Conservation (phyloP, 2,888 invertebrate genomes). For the Agrotis ipsilon region DNA sequence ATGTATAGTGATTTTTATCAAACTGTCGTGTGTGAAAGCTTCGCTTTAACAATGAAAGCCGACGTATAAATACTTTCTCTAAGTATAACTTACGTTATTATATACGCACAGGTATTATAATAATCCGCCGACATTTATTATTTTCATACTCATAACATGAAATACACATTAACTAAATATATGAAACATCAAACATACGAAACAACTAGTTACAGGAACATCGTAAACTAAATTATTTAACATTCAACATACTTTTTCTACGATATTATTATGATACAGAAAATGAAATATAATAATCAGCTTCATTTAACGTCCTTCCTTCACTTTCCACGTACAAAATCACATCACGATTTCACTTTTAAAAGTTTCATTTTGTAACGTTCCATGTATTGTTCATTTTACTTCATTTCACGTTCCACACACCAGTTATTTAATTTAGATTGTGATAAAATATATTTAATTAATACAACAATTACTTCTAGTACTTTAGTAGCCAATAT, state of each 20-base stretch:
- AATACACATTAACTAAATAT: constrained; percentile 71
- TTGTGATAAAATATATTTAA: constrained; percentile 53
- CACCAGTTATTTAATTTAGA: constrained; percentile 27
- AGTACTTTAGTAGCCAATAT: constrained; percentile 57
- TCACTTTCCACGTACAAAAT: constrained; percentile 30
- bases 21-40: constrained; percentile 81
- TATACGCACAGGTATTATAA: constrained; percentile 72
- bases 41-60: constrained; percentile 87
- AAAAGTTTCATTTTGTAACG: constrained; percentile 40
- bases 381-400: constrained; percentile 33
- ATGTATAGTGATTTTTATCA: constrained; percentile 84
- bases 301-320: constrained; percentile 28
- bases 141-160: constrained; percentile 63
- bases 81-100: constrained; percentile 66
- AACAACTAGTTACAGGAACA: constrained; percentile 82
- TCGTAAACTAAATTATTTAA: constrained; percentile 77
- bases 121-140: constrained; percentile 62
- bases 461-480: constrained; percentile 58
- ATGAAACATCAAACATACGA: constrained; percentile 72
- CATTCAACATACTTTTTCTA: constrained; percentile 67
- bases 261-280: constrained; percentile 59
- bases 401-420: constrained; percentile 27
- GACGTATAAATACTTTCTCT: constrained; percentile 70
- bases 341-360: constrained; percentile 52
- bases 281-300: constrained; percentile 44